Evolutionary conservation across 2,888 invertebrate species (phyloP).

Genomic region (Vanessa cardui): DNA sequence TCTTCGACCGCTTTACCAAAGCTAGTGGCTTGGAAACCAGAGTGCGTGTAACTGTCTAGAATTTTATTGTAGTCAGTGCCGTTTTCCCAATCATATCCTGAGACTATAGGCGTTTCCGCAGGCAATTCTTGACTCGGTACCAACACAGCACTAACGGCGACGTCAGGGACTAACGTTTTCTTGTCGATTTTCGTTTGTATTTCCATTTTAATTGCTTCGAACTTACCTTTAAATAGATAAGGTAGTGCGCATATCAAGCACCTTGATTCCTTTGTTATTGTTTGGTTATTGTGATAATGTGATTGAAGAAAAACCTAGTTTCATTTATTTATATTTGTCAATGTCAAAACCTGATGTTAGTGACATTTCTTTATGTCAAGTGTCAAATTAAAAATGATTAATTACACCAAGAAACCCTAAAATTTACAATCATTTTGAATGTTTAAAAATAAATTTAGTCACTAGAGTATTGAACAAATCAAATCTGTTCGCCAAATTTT

Average conservation of each 20-base stretch:
- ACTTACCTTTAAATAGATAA: neutral
- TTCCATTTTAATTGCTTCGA: constrained; percentile 53
- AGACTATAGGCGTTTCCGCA: constrained; percentile 85
- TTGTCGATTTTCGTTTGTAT: constrained; percentile 52
- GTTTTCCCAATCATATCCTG: constrained; percentile 96
- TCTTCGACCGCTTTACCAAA: constrained; percentile 95
- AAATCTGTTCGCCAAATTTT: too few species aligned
- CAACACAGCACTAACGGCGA: constrained; percentile 88
- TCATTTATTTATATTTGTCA: constrained; percentile 4
- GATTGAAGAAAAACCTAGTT: too few species aligned
- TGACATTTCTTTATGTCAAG: too few species aligned
- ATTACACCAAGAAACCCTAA: too few species aligned
- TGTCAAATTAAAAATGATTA: too few species aligned
- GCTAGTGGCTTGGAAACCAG: constrained; percentile 99
- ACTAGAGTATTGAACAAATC: too few species aligned
- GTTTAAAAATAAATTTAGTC: too few species aligned
- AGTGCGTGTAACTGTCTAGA: constrained; percentile 88
- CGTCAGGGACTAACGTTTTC: constrained; percentile 65
- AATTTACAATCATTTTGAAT: too few species aligned
- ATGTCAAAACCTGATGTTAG: neutral
- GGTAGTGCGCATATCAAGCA: neutral
- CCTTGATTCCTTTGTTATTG: too few species aligned
- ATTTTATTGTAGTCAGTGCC: constrained; percentile 93
- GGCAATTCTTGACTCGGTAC: constrained; percentile 87
- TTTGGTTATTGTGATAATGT: too few species aligned